Percentiles rank a stretch among this genome's conserved stretches.
Conservation (phyloP, 1,140 invertebrate genomes). For the fruit fly (Drosophila melanogaster) region DNA sequence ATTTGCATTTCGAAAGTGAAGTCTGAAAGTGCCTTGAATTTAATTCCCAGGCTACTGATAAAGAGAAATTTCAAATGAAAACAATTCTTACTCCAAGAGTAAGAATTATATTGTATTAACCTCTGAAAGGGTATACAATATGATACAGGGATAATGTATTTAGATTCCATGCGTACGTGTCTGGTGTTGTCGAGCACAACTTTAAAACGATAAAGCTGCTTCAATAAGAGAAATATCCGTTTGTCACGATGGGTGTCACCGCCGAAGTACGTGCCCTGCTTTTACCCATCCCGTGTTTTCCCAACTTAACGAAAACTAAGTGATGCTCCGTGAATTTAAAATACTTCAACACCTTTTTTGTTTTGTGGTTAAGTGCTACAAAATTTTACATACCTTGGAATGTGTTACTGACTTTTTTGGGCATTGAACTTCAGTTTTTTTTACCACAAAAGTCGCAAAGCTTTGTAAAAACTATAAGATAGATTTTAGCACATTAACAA, state of each 20-base stretch:
- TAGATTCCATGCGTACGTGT: neutral
- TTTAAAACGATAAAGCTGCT: neutral
- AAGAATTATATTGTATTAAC: neutral
- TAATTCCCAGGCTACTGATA: too few relatives aligned
- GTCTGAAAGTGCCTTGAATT: too few relatives aligned
- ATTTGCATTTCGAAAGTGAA: too few relatives aligned
- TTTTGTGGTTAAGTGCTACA: slow-evolving; percentile 1
- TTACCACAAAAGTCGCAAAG: neutral
- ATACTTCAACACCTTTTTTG: slow-evolving; percentile 2
- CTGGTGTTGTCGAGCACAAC: neutral
- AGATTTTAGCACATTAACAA: slow-evolving; percentile 30
- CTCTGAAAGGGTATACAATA: neutral
- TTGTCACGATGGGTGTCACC: slow-evolving; percentile 13
- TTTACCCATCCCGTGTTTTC: neutral
- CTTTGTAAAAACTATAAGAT: slow-evolving; percentile 8
- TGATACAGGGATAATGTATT: neutral
- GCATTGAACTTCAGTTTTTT: slow-evolving; percentile 43
- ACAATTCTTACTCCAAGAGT: too few relatives aligned
- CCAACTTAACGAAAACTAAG: neutral
- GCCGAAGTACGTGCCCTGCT: neutral
- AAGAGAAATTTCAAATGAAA: too few relatives aligned
- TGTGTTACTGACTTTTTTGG: slow-evolving; percentile 44
- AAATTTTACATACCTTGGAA: slow-evolving; percentile 2
- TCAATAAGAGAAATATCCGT: too few relatives aligned
- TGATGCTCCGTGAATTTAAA: slow-evolving; percentile 2